Base-by-base conservation (phyloP, 2,888 invertebrate species). In the Drosophila mulleri region DNA sequence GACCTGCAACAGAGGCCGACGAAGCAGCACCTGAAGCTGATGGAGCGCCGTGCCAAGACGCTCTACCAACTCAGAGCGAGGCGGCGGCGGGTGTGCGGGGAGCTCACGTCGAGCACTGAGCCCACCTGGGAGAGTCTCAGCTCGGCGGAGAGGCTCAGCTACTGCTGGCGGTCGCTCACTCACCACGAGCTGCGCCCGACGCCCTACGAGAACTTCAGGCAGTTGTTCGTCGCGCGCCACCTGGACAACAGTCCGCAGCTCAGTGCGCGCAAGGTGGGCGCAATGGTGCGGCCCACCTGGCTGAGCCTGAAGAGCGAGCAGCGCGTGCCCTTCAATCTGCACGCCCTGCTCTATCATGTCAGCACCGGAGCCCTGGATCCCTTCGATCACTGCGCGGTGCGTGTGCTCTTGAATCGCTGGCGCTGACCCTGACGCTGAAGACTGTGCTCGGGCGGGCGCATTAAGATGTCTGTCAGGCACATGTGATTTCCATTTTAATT, bases 171-270 rank as follows among this genome's bases (percentile, higher is more conserved):
- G 1, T 78, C 78, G 0, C 54, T 82, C 0, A 78, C 86, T 0
- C 75, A 81, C 7, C 69, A 86, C 3, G 58, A 72, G 0, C 63
- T 89, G 8, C 65, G 35, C 6, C 20, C 72, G 3, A 72, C 80
- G 11, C 86, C 91, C 0, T 86, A 64, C 18, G 77, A 74, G 3
- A 90, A 91, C 53, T 90, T 91, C 45, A 67, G 67, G n/a, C 58
- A 65, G 0, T 47, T 76, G 12, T 85, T 70, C 14, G 26, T 4
- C 0, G 16, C 11, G 0, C 50, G 37, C n/a, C 63, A 61, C 23
- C 35, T 8, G 3, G 8, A 35, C 0, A 12, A 3, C 0, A 32
- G 11, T 41, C 79, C 56, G 41, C 37, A 14, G 7, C 47, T n/a
- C 7, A 16, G n/a, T 8, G 41, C 2, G 20, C 63, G 9, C 2